A percentile compares a stretch with the other conserved stretches of the same genome.
Conservation (phyloP, 2,888 invertebrate genomes). For the Antheraea assamensis region DNA sequence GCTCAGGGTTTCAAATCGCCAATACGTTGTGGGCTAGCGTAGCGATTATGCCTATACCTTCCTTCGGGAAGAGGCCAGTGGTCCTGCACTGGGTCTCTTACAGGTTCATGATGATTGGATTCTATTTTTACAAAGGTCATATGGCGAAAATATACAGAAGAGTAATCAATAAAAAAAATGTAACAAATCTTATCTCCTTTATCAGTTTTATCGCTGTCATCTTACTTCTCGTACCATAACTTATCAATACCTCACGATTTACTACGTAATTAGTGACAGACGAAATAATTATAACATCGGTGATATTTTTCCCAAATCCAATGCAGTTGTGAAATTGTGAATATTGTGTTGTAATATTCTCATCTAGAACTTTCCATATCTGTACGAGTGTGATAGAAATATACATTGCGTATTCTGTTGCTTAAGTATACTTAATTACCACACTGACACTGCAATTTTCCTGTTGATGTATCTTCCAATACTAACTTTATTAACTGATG, state of each 20-base stretch:
- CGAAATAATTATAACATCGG: constrained; percentile 32
- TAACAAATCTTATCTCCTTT: neutral
- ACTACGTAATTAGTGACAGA: constrained; percentile 30
- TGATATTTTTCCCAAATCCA: constrained; percentile 5
- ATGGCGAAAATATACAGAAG: too few species aligned
- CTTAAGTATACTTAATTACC: neutral
- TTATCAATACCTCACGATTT: constrained; percentile 18
- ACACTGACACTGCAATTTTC: constrained; percentile 4
- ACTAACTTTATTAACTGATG: neutral
- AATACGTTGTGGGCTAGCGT: too few species aligned
- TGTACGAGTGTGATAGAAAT: neutral
- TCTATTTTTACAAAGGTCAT: too few species aligned
- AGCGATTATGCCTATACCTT: too few species aligned
- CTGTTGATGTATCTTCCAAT: neutral
- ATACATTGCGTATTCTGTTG: neutral
- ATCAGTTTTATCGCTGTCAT: neutral
- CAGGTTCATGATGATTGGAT: too few species aligned
- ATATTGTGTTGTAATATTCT: constrained; percentile 15
- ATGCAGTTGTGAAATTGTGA: constrained; percentile 4
- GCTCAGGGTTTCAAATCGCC: too few species aligned
- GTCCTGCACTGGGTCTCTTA: too few species aligned
- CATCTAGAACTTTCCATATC: neutral
- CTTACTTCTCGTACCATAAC: neutral
- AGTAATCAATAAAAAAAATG: too few species aligned
- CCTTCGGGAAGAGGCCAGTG: too few species aligned